Base-by-base conservation (phyloP, 2,113 vertebrate genomes). In the Promerops cafer region DNA sequence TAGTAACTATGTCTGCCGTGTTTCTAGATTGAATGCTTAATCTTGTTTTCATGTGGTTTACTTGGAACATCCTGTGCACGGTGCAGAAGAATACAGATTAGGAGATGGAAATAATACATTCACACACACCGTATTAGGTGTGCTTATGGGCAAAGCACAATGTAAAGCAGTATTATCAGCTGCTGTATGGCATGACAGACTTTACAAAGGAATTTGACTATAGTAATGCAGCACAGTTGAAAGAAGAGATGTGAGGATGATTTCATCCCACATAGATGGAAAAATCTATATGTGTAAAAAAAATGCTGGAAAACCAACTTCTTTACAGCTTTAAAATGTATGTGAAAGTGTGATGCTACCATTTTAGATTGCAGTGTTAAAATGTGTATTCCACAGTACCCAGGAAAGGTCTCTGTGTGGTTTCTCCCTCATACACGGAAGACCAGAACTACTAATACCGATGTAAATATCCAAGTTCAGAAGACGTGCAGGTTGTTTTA, bases 31-130 rank as follows among this genome's bases (percentile, higher is more conserved):
- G 92, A 92, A 83, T 71, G 57, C 52, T 86, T 90, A 88, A 94
- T 96, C 93, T 95, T 93, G 76, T 96, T 96, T 95, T 90, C 75
- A 30, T 92, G 92, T 96, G 72, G 88, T 86, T 94, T 89, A 74
- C 85, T 94, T 93, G 75, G 71, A 96, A 93, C 94, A 96, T 88
- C 75, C 93, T 93, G 68, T 83, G 63, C 39, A 47, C 7, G 22
- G 31, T 93, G 54, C 93, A 83, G 78, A 86, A 81, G 85, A 95
- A 93, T 86, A 93, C 59, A 90, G 94, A 86, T 94, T 37, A 96
- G 92, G 56, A 93, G 79, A 90, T 4, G 65, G 89, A 87, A 89
- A 53, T 94, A 93, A 90, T 56, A 65, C 45, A 77, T 90, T 70
- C 77, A 68, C 27, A 30, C 28, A 50, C 26, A 4, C n/a, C 1